Base-by-base conservation (phyloP, 1,140 invertebrate species). In the Aphelinus certus region DNA sequence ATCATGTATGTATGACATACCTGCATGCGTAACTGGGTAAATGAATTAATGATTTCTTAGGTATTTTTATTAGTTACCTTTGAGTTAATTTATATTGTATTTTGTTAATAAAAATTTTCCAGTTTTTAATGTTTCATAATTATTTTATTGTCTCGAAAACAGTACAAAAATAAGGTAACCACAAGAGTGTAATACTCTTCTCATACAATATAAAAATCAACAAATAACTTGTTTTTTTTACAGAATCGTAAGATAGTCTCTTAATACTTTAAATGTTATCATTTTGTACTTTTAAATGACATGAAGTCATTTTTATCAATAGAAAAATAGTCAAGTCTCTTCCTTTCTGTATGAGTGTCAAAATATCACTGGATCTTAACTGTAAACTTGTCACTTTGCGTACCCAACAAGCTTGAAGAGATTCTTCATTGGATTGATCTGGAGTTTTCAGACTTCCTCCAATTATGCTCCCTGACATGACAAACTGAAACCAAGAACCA, bases 401-500 rank as follows among this genome's bases (percentile, higher is more conserved):
- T n/a, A n/a, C n/a, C n/a, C n/a, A n/a, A n/a, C n/a, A n/a, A n/a
- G n/a, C n/a, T n/a, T n/a, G n/a, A n/a, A n/a, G n/a, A n/a, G n/a
- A n/a, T n/a, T n/a, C n/a, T n/a, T n/a, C n/a, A n/a, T n/a, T n/a
- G n/a, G n/a, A n/a, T n/a, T n/a, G n/a, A 57, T 43, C 62, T n/a
- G 58, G 45, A 71, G 55, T 42, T 42, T 42, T 7, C 61, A 71
- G 68, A 61, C 81, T 85, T 81, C 83, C 83, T 60, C 80, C 79
- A 1, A 82, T 78, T 69, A 78, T 76, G 78, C 80, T 86, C 68
- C 67, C 79, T 83, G 76, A 42, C 83, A 81, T 68, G 87, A 79
- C 71, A 87, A 81, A 79, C 72, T 81, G 6, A 79, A 73, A 43
- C 5, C 62, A 2, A 71, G 26, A 10, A n/a, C 42, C 70, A 58